phyloP scores from a whole-genome alignment of 2,888 invertebrate genomes.

The Dolichomitus sp. region DNA sequence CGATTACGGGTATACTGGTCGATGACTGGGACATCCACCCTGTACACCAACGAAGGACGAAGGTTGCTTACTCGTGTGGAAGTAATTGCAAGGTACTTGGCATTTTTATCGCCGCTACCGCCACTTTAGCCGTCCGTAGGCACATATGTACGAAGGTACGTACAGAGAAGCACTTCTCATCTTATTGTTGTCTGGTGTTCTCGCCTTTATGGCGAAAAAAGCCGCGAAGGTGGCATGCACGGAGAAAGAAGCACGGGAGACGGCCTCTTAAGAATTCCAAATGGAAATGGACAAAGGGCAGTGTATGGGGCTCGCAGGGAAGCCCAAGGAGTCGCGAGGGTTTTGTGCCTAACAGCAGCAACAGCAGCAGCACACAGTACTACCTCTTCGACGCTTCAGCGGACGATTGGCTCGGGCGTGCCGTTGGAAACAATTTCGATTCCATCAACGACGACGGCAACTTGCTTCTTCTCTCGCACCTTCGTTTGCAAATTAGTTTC shows the following conservation, averaged over 20 bases:
- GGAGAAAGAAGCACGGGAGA: constrained; percentile 55
- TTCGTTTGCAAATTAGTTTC: constrained; percentile 69
- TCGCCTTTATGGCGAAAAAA: constrained; percentile 79
- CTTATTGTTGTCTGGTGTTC: constrained; percentile 83
- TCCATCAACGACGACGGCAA: constrained; percentile 71
- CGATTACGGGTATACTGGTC: constrained; percentile 1
- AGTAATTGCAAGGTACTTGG: constrained; percentile 83
- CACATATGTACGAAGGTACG: constrained; percentile 30
- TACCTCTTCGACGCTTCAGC: constrained; percentile 45
- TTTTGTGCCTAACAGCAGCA: constrained; percentile 38
- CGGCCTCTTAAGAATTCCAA: constrained; percentile 77
- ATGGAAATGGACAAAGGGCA: constrained; percentile 81
- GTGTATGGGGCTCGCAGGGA: constrained; percentile 66
- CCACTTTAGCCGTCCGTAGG: constrained; percentile 78
- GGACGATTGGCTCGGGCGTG: constrained; percentile 71
- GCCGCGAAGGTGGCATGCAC: constrained; percentile 55
- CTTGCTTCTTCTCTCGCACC: constrained; percentile 35
- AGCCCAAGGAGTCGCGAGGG: constrained; percentile 59
- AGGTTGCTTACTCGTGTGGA: constrained; percentile 71
- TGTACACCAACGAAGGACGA: constrained; percentile 41
- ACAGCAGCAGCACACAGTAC: constrained; percentile 5
- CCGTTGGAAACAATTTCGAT: constrained; percentile 76
- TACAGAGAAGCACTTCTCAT: constrained; percentile 76
- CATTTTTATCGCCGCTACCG: constrained; percentile 81
- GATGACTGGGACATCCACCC: constrained; percentile 2